Evolutionary conservation across 1,140 invertebrate species (phyloP), one percentile per base, ranked within the genome.

Genomic region (Drosophila mayri): DNA sequence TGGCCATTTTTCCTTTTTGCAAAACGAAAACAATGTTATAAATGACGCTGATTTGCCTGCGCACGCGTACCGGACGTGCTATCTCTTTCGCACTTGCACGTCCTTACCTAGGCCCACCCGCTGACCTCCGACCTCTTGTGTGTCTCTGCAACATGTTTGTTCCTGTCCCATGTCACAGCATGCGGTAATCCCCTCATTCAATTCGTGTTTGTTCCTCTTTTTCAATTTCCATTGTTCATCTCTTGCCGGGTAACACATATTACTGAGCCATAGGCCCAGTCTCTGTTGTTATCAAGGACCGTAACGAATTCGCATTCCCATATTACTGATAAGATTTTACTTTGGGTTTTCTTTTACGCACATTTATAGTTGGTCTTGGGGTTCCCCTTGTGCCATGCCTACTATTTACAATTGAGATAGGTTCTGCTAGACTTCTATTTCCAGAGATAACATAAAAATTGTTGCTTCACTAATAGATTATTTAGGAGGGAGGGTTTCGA

Each of bases 1-100:
- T 38, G 20, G 37, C 50, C 47, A 61, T 66, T 35, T 50, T 72
- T 46, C 38, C 35, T 47, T 71, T 70, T 90, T 79, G 85, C 85
- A 90, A 90, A 90, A 85, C 70, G 54, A 66, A 81, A 90, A 90
- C 85, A 90, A 85, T 20, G 50, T 55, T 85, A 74, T 88, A 88
- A 90, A 90, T 72, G 76, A 59, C 60, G 22, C 41, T 35, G 60
- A 74, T 61, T 58, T 71, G 77, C 82, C 76, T 60, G 67, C 57
- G 46, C 79, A 64, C 55, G 63, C 52, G 47, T 46, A 52, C 64
- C 64, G 50, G 47, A 43, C 41, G 32, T 14, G 14, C 35, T 25
- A 32, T 67, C 71, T 18, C 57, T 30, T 37, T 61, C 65, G 25
- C 67, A 16, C 46, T 20, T 3, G 18, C 37, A 20, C 12, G 9